Conservation (phyloP, 2,888 invertebrate species). For the Frankliniella fusca region DNA sequence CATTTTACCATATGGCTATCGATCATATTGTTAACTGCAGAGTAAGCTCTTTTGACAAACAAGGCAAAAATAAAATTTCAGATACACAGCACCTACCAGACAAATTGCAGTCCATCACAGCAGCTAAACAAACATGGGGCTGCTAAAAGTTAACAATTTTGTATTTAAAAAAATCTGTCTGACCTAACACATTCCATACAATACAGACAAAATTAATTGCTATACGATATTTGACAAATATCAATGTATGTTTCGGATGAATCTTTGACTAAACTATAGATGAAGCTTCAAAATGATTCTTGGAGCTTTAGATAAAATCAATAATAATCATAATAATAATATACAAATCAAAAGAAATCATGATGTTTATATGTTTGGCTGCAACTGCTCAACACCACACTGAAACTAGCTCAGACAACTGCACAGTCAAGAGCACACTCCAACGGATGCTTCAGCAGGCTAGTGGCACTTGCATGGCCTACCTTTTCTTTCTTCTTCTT, state of each 20-base stretch:
- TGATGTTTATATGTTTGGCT: slow-evolving; percentile 13
- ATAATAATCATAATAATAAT: slow-evolving; percentile 24
- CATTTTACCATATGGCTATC: background rate
- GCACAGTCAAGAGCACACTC: background rate
- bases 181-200: slow-evolving; percentile 10
- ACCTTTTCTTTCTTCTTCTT: background rate
- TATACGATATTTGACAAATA: slow-evolving; percentile 20
- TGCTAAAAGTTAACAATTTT: slow-evolving; percentile 25
- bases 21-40: slow-evolving; percentile 14
- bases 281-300: slow-evolving; percentile 22
- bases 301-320: slow-evolving; percentile 26
- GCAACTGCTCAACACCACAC: slow-evolving; percentile 10
- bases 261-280: slow-evolving; percentile 23
- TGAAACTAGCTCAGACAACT: background rate
- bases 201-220: slow-evolving; percentile 15
- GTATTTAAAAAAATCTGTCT: background rate
- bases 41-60: slow-evolving; percentile 9
- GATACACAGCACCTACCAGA: slow-evolving; percentile 24
- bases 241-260: background rate
- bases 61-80: slow-evolving; percentile 22
- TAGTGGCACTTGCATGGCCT: background rate
- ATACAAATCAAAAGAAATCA: slow-evolving; percentile 20
- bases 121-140: slow-evolving; percentile 21
- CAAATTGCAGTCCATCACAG: slow-evolving; percentile 20
- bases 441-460: background rate